Base-by-base conservation (phyloP, 2,113 vertebrate species). In the Gallinago jamesoni region DNA sequence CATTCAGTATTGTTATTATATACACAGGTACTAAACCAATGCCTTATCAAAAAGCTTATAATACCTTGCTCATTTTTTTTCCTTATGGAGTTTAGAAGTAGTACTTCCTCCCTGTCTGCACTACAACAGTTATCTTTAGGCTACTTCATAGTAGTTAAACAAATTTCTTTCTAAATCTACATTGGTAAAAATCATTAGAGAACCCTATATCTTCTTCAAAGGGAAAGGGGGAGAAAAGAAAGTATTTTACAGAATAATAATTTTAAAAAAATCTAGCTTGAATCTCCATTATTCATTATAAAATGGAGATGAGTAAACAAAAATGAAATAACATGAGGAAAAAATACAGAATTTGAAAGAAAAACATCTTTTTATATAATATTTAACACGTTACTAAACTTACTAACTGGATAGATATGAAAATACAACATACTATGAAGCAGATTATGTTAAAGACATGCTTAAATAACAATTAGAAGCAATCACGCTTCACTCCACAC, bases 221-320 rank as follows among this genome's bases (percentile, higher is more conserved):
- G 4, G 7, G 18, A 55, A 67, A 6, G 4, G 6, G 3, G 2
- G 3, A 14, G 3, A 7, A 47, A 47, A 80, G 4, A 28, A 63
- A n/a, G 1, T 9, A 62, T 59, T 35, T 5, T n/a, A 47, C 33
- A 59, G 28, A 79, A 72, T 24, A 88, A 55, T 39, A 59, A 41
- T 48, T 53, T 2, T 25, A 21, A 59, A 48, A 11, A 47, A 78
- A 37, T 17, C 3, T 55, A 67, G 8, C 19, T 74, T 31, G 6
- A 52, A 52, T 48, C 28, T 74, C 19, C 59, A 24, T 27, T 66
- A 12, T 25, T 92, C 31, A 7, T 7, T 35, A 15, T 35, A 22
- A 35, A 50, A 78, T 50, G 5, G 8, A 67, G 4, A 35, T 43
- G 28, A 33, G 4, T 63, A 2, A 10, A 45, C 7, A 43, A 47